Evolutionary conservation across 2,113 vertebrate species (phyloP), one percentile per base, ranked within the genome.

Genomic region (Argyrosomus japonicus): DNA sequence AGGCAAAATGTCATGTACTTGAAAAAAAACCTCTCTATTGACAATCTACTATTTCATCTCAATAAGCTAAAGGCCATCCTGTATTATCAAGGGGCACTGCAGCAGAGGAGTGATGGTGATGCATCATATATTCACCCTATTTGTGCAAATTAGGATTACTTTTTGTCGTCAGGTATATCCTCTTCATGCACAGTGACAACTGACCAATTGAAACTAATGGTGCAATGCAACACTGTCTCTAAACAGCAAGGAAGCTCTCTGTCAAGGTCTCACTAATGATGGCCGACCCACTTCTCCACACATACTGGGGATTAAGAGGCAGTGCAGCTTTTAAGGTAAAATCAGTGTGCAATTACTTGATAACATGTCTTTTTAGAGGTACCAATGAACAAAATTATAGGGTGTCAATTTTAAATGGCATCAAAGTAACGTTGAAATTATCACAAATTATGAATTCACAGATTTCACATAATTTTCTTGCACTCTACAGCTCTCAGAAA

Each of bases 1-100:
- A 78, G 25, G 53, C 23, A 78, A 83, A 82, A 79, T 75, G 73
- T 71, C 56, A 83, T 47, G 21, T 17, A 45, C 21, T 48, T 27
- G 7, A 21, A 60, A 67, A 29, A 40, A 27, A 9, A 11, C 10
- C 12, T 40, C 0, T 32, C 9, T 73, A 36, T 54, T 36, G 29
- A 51, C 5, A 32, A 21, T 50, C 21, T 65, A 0, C 27, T 36
- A 48, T 60, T 60, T 69, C 23, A 71, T 64, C 13, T 43, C 10
- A 5, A 57, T 8, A 56, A 65, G 6, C 36, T 65, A 74, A 62
- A 70, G 77, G 27, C 36, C 57, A 68, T 74, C 12, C 13, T 47
- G 62, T 50, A 68, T 27, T 48, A 61, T 47, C 7, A 53, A 40
- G 13, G 15, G 9, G n/a, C 6, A 56, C 69, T 65, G 19, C 25